Evolutionary conservation across 2,113 vertebrate genomes (phyloP), one percentile per base, ranked within the genome.

Genomic region (Talpa occidentalis): DNA sequence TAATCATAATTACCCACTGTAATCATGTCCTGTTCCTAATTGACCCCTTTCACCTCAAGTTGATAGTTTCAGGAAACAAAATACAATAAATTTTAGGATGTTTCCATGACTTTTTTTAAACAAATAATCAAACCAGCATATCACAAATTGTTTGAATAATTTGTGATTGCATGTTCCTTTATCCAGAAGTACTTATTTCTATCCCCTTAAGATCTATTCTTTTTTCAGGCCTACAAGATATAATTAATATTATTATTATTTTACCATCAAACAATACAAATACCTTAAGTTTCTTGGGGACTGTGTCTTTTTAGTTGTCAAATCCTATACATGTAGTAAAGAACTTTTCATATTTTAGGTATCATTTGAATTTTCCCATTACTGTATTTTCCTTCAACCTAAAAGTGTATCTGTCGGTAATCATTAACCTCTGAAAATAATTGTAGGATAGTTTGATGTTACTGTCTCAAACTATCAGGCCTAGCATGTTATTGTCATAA

Each of bases 331-430:
- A 17, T 77, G 2, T 42, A 67, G 11, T 59, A 67, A 67, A 67
- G 10, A 67, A 30, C 22, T 76, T 67, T 56, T 93, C n/a, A 42
- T 70, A 66, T 91, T 87, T 86, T 69, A 94, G 24, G 26, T 78
- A 47, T 44, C 12, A 70, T 88, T 95, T 92, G 16, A 88, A 67
- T 70, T 93, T 95, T 96, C 44, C 62, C 67, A 79, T 88, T 85
- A 54, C 10, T 40, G 49, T 24, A 32, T 82, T 86, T 86, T 76
- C 56, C 69, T 95, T 83, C 73, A n/a, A 82, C 12, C 85, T 93
- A 32, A 37, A 21, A 70, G 73, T 92, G 81, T 16, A 19, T 93
- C 95, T 76, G 72, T 59, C 37, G 49, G 24, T 72, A 28, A 62
- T 10, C 21, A 89, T 35, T 79, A 84, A 82, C 64, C 37, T 24